Conservation (phyloP, 2,113 vertebrate species). For the Dipodomys spectabilis region DNA sequence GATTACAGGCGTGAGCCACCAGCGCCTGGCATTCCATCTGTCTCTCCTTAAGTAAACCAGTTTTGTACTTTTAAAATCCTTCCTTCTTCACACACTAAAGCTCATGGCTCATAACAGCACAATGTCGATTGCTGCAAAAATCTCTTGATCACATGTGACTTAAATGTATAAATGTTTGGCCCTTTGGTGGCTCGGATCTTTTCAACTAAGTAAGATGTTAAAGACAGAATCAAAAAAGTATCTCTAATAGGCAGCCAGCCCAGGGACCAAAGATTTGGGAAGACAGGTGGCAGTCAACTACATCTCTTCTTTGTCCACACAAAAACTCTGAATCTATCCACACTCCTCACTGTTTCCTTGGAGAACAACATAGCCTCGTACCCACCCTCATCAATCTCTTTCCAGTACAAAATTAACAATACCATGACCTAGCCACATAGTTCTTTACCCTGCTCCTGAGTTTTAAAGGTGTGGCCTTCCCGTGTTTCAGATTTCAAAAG, state of each 20-base stretch:
- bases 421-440: conserved; percentile 54
- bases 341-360: neutral
- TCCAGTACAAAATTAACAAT: conserved; percentile 63
- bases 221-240: neutral
- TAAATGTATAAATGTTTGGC: conserved; percentile 19
- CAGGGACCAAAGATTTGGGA: conserved; percentile 19
- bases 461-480: conserved; percentile 42
- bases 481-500: conserved; percentile 70
- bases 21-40: no score
- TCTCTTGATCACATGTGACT: conserved; percentile 24
- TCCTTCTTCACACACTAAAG: neutral
- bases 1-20: no score
- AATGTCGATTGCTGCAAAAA: neutral
- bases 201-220: conserved; percentile 16
- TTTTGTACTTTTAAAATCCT: neutral
- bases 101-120: neutral
- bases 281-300: neutral
- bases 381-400: neutral
- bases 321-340: conserved; percentile 2
- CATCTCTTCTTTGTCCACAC: neutral
- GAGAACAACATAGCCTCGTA: neutral
- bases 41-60: neutral
- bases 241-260: neutral
- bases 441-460: conserved; percentile 3
- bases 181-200: neutral